Base-by-base conservation (phyloP, 2,888 invertebrate species). In the Drosophila percnosoma region DNA sequence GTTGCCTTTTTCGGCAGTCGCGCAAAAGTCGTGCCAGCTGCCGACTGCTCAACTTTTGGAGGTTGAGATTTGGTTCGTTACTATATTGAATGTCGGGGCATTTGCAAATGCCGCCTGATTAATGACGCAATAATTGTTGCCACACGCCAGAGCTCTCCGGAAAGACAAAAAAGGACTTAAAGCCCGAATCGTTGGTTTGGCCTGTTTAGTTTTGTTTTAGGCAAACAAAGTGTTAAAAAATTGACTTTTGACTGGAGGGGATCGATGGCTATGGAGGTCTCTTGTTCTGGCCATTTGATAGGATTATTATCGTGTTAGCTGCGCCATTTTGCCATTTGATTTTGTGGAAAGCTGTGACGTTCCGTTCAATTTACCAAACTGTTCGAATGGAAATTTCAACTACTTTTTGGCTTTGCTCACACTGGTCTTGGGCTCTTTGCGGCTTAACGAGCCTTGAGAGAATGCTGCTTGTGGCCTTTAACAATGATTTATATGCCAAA, bases 61-160 rank as follows among this genome's bases (percentile, higher is more conserved):
- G 31, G 38, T 15, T 67, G 40, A 31, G 15, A 54, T 33, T 53
- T 57, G 49, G n/a, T 48, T 38, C 15, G n/a, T 8, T 53, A 31
- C 57, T 61, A 75, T 82, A 78, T 81, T 75, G 85, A 77, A 79
- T 86, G 87, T 81, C 86, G 72, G 81, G 68, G 71, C 73, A 80
- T 87, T 85, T 87, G 81, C 88, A 88, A 89, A 87, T 89, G 80
- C 80, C 79, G 87, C 76, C 90, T 90, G 91, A 90, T 90, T 89
- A 91, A 90, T 91, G 90, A 91, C 83, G 84, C 86, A 90, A 90
- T 90, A 91, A 90, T 90, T 90, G 91, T 76, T 84, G 81, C 71
- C 87, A 84, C 73, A 86, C 70, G 69, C 71, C 34, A 48, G 27
- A 2, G 18, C 45, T 45, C 53, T 51, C 15, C 57, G 11, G 34